Evolutionary conservation across 2,797 vertebrate species (phyloP), one percentile per base, ranked within the genome.

Genomic region (Sarcoramphus papa): DNA sequence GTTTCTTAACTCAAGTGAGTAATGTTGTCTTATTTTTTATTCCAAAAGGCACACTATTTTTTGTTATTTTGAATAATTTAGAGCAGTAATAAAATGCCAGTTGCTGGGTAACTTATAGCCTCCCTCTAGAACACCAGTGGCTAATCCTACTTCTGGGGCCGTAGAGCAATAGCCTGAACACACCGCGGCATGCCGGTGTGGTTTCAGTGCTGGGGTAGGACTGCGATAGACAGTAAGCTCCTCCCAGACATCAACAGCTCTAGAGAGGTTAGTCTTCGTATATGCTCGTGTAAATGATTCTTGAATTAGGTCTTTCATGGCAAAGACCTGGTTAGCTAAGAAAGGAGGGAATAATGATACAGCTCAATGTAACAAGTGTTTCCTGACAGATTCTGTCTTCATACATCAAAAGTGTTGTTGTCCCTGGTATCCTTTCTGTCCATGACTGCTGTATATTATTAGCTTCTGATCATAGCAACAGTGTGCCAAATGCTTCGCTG

Each of bases 111-210:
- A 41, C 2, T 43, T 68, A 20, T 27, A 76, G 23, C 12, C 40
- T 79, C 16, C 25, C 56, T 65, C 30, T 59, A 54, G 69, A 73
- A 37, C 14, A 68, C 4, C 13, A n/a, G 43, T 6, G 5, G 37
- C 28, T 67, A 67, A 47, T 57, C 40, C 69, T 5, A 3, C 2
- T 0, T 47, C 21, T 35, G n/a, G 57, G 8, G 11, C 11, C 16
- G 6, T 63, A 27, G 24, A 57, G 17, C 37, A 57, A 3, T 22
- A 57, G 73, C 33, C 17, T 48, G 47, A 62, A 25, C 25, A 56
- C 19, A 31, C 8, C 4, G 2, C 0, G 6, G 14, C 12, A 48
- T 4, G 6, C 10, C 0, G 0, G 10, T 30, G 27, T 37, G 64
- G 40, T 56, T 80, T 20, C n/a, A 40, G 35, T 28, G 16, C 40